Conservation (phyloP, 1,140 invertebrate species). For the Plodia interpunctella region DNA sequence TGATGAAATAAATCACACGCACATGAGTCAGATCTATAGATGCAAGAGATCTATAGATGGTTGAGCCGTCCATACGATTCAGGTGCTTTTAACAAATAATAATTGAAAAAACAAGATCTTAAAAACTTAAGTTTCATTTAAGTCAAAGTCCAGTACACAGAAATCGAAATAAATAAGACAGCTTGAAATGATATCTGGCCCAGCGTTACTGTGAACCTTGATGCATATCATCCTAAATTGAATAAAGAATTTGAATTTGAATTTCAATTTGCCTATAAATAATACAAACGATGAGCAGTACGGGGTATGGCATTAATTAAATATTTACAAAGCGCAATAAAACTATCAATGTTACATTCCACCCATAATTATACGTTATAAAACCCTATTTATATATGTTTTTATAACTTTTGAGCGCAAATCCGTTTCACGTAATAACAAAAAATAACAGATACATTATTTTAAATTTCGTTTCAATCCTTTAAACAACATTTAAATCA, state of each 20-base stretch:
- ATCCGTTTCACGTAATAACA: conserved; percentile 11
- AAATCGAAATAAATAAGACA: too few relatives aligned
- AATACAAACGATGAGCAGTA: conserved; percentile 64
- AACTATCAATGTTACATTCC: too few relatives aligned
- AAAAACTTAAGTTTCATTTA: neutral
- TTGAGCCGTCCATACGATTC: too few relatives aligned
- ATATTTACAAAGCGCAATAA: conserved; percentile 54
- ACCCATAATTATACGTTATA: conserved; percentile 29
- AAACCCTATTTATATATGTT: conserved; percentile 27
- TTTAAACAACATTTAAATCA: conserved; percentile 53
- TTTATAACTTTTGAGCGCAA: conserved; percentile 33
- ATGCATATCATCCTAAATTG: too few relatives aligned
- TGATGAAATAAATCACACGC: too few relatives aligned
- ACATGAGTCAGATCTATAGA: too few relatives aligned
- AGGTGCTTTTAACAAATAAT: too few relatives aligned
- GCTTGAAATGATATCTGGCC: too few relatives aligned
- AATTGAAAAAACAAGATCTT: neutral
- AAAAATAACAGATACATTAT: conserved; percentile 10
- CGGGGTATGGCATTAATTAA: conserved; percentile 43
- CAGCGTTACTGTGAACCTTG: too few relatives aligned
- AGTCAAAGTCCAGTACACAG: neutral
- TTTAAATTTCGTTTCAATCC: conserved; percentile 14
- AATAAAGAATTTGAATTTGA: too few relatives aligned
- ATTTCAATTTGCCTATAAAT: conserved; percentile 75
- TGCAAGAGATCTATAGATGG: too few relatives aligned